phyloP scores from a whole-genome alignment of 2,113 vertebrate species.

The Hypocryptadius cinnamomeus region DNA sequence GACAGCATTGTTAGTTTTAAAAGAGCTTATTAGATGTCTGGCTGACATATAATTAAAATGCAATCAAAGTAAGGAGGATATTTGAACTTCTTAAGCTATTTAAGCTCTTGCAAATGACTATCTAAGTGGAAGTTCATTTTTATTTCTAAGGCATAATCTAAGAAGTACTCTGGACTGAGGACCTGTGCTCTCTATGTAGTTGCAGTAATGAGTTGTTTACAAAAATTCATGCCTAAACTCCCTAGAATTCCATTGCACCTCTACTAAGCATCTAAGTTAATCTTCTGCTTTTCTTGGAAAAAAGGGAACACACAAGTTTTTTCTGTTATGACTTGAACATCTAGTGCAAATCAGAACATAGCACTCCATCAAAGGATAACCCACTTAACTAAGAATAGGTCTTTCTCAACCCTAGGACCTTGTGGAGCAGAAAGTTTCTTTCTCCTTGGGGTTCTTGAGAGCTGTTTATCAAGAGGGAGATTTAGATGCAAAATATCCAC shows the following conservation, averaged over 20 bases:
- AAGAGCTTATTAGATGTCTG: neutral
- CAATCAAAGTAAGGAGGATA: neutral
- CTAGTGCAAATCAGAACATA: neutral
- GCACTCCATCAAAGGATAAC: neutral
- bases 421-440: neutral
- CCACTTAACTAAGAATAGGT: neutral
- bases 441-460: neutral
- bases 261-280: neutral
- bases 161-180: neutral
- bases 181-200: neutral
- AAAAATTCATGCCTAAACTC: neutral
- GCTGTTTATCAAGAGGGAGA: neutral
- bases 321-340: neutral
- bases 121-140: neutral
- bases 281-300: neutral
- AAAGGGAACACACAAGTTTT: neutral
- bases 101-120: neutral
- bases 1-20: neutral
- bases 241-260: neutral
- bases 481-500: neutral
- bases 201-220: neutral
- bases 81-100: neutral
- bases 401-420: neutral
- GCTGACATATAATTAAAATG: neutral
- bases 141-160: neutral